phyloP scores from a whole-genome alignment of 2,113 vertebrate genomes.

The Tylochromis polylepis region DNA sequence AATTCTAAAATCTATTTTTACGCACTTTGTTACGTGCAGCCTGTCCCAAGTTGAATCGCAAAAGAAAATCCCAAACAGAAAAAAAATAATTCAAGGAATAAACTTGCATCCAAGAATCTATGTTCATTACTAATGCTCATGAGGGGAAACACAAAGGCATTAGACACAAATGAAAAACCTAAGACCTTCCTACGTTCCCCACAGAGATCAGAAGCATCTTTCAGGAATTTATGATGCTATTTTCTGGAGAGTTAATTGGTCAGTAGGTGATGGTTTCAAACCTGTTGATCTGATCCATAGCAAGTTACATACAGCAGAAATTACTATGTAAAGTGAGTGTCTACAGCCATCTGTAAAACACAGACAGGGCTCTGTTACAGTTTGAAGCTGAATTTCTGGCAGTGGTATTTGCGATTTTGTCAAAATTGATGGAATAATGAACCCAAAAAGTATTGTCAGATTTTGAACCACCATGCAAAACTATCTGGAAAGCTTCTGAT shows the following conservation, averaged over 20 bases:
- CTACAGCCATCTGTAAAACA: not conserved
- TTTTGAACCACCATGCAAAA: not conserved
- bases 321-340: not conserved
- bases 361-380: not conserved
- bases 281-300: not conserved
- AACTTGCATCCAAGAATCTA: not conserved
- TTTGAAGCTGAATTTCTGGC: not conserved
- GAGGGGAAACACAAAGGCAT: not conserved
- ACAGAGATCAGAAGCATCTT: not conserved
- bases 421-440: not conserved
- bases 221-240: not conserved
- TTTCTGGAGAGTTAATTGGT: not conserved
- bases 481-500: not conserved
- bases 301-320: not conserved
- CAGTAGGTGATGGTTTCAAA: not conserved
- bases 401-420: not conserved
- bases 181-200: not conserved
- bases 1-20: not conserved
- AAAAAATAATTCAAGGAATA: not conserved
- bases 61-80: not conserved
- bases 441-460: not conserved
- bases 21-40: not conserved
- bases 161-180: not conserved
- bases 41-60: not conserved
- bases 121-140: not conserved